Evolutionary conservation across 2,888 invertebrate genomes (phyloP).

Genomic region (Ectobius pallidus): DNA sequence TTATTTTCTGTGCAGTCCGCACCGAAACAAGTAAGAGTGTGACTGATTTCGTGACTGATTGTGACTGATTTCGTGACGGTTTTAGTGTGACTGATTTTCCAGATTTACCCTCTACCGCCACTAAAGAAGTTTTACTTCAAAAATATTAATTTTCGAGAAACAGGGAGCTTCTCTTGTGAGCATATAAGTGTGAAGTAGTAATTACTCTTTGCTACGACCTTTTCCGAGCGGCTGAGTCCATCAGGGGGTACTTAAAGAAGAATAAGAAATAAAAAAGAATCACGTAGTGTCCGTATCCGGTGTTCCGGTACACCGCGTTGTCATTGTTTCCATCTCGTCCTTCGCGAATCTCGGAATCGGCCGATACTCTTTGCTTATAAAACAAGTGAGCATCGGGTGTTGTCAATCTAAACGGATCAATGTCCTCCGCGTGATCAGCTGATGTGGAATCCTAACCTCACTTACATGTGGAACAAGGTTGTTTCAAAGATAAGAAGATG

Average conservation of each 20-base stretch:
- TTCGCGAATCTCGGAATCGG: background rate
- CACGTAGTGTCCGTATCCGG: background rate
- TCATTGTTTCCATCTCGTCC: background rate
- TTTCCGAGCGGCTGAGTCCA: slow-evolving; percentile 10
- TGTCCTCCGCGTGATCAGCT: background rate
- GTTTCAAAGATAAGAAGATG: too few species aligned
- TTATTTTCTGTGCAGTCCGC: too few species aligned
- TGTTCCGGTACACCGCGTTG: background rate
- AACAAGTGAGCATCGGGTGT: background rate
- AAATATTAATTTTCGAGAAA: background rate
- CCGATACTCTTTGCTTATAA: background rate
- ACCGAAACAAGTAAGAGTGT: too few species aligned
- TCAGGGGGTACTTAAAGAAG: background rate
- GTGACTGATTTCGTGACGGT: too few species aligned
- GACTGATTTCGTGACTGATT: too few species aligned
- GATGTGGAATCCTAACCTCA: background rate
- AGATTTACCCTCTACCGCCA: too few species aligned
- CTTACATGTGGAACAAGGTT: background rate
- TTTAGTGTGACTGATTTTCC: too few species aligned
- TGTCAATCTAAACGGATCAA: background rate
- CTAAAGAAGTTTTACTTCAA: too few species aligned
- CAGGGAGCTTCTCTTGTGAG: background rate
- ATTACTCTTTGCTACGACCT: slow-evolving; percentile 2
- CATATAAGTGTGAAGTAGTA: background rate
- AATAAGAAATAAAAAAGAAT: background rate